Base-by-base conservation (phyloP, 2,797 vertebrate genomes). In the Muscicapa striata region DNA sequence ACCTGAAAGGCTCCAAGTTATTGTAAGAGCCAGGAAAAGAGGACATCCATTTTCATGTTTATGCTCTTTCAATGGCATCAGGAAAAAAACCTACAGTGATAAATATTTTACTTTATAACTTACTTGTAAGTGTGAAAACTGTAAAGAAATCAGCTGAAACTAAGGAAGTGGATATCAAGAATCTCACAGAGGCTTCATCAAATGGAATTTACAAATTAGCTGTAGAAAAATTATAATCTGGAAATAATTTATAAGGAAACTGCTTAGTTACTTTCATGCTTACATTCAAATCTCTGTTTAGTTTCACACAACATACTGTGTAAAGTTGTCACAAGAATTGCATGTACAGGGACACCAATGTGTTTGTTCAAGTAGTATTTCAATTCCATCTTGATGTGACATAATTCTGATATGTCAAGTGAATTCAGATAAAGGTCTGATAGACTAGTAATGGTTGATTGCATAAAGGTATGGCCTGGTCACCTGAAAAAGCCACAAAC, bases 291-390 rank as follows among this genome's bases (percentile, higher is more conserved):
- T 36, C 19, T 54, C 21, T 22, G 26, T 59, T 48, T 27, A 32
- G 24, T 48, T 80, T 74, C 30, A 63, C 24, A 51, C 6, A 32
- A 59, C 24, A 41, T 15, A 34, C 15, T 40, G 38, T 29, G 34
- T 64, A 92, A 78, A 73, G 11, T 3, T 82, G n/a, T 62, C 63
- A 93, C 3, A 7, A 83, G 45, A 80, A 70, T 0, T 57, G 48
- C 24, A 70, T 0, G 0, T 41, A 45, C 4, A 41, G 8, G n/a
- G 32, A 63, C 34, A 73, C 1, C 7, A 43, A 34, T 1, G 2
- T n/a, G 41, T 57, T 85, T 73, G 38, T 40, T 82, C 29, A n/a
- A 21, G 27, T 8, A 49, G 16, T n/a, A 29, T 54, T 63, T 11
- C 46, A 76, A 30, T 57, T 92, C 36, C 30, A 66, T 32, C 38